phyloP scores from a whole-genome alignment of 2,797 vertebrate species.

The Falco berigora region DNA sequence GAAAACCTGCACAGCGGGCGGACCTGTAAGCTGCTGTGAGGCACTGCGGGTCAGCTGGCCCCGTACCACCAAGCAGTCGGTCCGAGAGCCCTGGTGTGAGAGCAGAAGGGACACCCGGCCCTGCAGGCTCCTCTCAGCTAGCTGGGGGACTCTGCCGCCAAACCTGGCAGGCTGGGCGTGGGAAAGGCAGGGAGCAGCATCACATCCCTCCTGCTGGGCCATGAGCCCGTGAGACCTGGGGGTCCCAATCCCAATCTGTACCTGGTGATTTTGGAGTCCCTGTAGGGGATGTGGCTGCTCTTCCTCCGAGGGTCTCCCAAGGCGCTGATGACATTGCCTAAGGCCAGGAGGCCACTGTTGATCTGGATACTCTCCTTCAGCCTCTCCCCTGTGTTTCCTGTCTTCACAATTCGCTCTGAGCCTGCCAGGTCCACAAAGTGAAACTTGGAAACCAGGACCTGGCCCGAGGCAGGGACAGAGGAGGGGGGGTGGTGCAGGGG shows the following conservation, averaged over 20 bases:
- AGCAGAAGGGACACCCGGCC: not conserved
- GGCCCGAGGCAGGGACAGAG: conserved; percentile 41
- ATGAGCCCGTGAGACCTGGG: rapidly evolving
- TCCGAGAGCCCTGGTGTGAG: not conserved
- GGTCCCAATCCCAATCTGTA: conserved; percentile 14
- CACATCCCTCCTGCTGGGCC: not conserved
- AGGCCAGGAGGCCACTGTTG: conserved; percentile 90
- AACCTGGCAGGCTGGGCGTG: not conserved
- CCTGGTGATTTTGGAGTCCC: conserved; percentile 99
- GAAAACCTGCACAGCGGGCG: not conserved
- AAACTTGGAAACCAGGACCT: conserved; percentile 92
- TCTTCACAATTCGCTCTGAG: conserved; percentile 91
- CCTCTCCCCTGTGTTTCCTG: conserved; percentile 90
- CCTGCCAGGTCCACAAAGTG: conserved; percentile 97
- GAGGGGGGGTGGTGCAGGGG: conserved; percentile 57
- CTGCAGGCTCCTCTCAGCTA: not conserved
- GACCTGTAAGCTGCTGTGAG: not conserved
- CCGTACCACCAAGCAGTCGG: not conserved
- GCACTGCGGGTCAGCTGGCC: not conserved
- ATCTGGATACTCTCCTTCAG: conserved; percentile 97
- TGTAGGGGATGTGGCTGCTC: conserved; percentile 91
- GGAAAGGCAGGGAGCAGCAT: not conserved
- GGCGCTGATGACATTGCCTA: conserved; percentile 95
- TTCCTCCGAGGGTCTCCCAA: conserved; percentile 92
- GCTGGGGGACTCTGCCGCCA: not conserved